Conservation (phyloP, 2,113 vertebrate species). For the Oenanthe melanoleuca region DNA sequence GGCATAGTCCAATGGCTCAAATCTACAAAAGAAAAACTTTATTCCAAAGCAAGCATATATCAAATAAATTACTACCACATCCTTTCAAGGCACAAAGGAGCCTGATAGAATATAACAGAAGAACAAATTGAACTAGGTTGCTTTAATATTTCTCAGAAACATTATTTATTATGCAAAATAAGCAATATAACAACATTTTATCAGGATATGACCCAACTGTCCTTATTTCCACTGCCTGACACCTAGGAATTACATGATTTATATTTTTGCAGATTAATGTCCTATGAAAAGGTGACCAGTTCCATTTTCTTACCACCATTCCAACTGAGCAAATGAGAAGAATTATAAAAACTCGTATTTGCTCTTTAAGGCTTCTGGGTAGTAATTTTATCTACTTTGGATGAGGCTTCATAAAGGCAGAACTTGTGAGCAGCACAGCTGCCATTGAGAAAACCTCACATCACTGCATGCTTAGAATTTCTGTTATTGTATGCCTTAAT, state of each 20-base stretch:
- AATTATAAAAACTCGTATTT: background rate
- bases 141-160: background rate
- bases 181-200: background rate
- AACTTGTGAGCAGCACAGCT: background rate
- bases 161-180: background rate
- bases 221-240: background rate
- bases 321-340: background rate
- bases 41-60: background rate
- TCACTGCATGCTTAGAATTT: background rate
- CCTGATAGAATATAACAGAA: background rate
- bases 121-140: background rate
- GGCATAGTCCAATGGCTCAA: background rate
- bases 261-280: background rate
- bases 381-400: background rate
- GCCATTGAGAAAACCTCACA: background rate
- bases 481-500: background rate
- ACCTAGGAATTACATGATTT: background rate
- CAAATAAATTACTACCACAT: background rate
- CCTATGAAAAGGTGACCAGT: background rate
- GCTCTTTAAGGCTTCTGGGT: background rate
- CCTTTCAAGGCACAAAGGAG: background rate
- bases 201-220: background rate
- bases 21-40: background rate
- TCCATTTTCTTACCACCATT: background rate
- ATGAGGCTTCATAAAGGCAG: background rate